phyloP scores from a whole-genome alignment of 2,113 vertebrate species.

The Origma solitaria region DNA sequence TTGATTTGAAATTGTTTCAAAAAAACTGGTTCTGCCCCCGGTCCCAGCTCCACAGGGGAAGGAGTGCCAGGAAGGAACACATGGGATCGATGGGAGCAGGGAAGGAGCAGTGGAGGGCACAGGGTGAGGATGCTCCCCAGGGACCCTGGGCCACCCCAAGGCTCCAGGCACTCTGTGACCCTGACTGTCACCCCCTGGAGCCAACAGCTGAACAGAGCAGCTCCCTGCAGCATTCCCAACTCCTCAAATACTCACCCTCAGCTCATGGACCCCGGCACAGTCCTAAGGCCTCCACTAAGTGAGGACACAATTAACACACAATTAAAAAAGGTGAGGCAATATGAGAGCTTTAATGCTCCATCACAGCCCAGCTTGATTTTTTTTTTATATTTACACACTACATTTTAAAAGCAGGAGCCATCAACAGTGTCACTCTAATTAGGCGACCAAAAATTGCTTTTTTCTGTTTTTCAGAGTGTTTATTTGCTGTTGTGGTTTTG shows the following conservation, averaged over 20 bases:
- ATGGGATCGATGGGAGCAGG: neutral
- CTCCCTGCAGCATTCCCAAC: neutral
- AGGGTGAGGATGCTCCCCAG: neutral
- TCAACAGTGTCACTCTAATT: neutral
- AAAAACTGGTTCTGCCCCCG: neutral
- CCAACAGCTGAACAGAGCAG: rapidly evolving
- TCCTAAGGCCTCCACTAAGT: neutral
- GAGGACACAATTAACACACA: neutral
- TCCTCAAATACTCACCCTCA: neutral
- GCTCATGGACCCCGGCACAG: neutral
- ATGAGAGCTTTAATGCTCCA: neutral
- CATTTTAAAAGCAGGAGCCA: neutral
- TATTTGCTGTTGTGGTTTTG: neutral
- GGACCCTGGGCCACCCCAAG: neutral
- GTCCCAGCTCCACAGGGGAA: neutral
- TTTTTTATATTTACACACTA: neutral
- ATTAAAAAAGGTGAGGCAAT: neutral
- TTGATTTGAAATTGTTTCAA: neutral
- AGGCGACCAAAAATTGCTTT: neutral
- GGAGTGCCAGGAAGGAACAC: neutral
- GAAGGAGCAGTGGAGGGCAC: neutral
- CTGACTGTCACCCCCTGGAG: neutral
- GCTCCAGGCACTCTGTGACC: neutral
- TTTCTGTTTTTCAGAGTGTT: neutral
- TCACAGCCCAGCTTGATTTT: neutral